Base-by-base conservation (phyloP, 2,113 vertebrate genomes). In the Aptenodytes patagonicus region DNA sequence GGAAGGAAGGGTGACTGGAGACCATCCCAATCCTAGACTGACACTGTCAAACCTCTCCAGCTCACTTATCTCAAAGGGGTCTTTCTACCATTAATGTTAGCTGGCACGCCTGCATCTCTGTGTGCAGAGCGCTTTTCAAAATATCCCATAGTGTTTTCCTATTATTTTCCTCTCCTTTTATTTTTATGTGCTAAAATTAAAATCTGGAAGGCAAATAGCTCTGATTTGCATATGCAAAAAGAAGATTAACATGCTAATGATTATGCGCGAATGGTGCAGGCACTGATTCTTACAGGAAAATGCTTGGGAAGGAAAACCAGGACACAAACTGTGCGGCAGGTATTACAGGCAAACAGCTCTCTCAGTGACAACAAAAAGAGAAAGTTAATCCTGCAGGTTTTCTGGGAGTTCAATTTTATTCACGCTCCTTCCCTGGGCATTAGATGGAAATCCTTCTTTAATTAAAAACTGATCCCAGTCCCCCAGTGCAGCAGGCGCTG, bases 361-460 rank as follows among this genome's bases (percentile, higher is more conserved):
- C 52, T 69, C 49, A 40, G 44, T 10, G 58, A 91, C 36, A 70
- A 32, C 12, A 88, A 31, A 89, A 87, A 64, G 36, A 76, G 32
- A 70, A 89, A 71, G 40, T 4, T 12, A 79, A 93, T 57, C 60
- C 51, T 83, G 7, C 21, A 65, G 49, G 18, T 65, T n/a, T 88
- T 86, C 38, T 80, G 22, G 13, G 49, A 85, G 36, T n/a, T 84
- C 40, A 46, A 1, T 60, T 87, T 93, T 84, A 72, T 72, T 75
- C 94, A 70, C 42, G 36, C 75, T 84, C 26, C 44, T 71, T 89
- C 55, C 24, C 44, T 68, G 62, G 40, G 52, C 64, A 73, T 36
- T 57, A 87, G n/a, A 60, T 36, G 26, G 32, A 93, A 96, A 94
- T 80, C 40, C 40, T 82, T 65, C 32, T 85, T 89, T 75, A 77